These are phyloP conservation scores for Ovis canadensis DNA, from an alignment of 2,113 vertebrate genomes.

Conservation along the genomic window DNA sequence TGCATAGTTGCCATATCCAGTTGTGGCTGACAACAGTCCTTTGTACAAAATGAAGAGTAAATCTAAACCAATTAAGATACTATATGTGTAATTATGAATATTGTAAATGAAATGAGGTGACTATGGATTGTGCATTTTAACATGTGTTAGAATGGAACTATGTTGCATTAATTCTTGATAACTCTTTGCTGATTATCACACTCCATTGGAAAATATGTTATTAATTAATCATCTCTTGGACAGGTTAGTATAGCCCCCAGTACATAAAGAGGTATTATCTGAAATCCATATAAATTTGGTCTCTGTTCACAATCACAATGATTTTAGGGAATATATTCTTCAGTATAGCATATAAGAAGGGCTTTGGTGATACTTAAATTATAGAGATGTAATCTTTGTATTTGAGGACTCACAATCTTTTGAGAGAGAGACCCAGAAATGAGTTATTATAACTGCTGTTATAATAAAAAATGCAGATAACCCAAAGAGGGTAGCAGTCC, in stretches of 20 bases:
- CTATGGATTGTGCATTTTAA: neutral
- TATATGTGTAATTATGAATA: conserved; percentile 61
- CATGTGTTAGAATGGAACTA: neutral
- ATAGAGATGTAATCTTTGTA: neutral
- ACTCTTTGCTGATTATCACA: neutral
- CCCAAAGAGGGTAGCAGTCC: neutral
- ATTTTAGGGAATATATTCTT: neutral
- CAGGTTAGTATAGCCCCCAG: neutral
- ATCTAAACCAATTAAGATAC: conserved; percentile 65
- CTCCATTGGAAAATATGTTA: neutral
- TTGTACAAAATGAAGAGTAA: conserved; percentile 56
- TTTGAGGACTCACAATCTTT: neutral
- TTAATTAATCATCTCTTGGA: neutral
- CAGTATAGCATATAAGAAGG: neutral
- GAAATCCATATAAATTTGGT: neutral
- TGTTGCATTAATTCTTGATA: conserved; percentile 14
- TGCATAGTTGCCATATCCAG: conserved; percentile 25
- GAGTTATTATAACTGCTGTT: neutral
- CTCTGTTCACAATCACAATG: neutral
- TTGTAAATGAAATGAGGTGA: conserved; percentile 53
- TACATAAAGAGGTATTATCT: neutral
- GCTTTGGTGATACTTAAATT: neutral
- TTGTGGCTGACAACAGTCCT: conserved; percentile 43
- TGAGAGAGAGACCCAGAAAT: neutral
- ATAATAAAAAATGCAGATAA: neutral